Evolutionary conservation across 1,140 invertebrate species (phyloP), one percentile per base, ranked within the genome.

Genomic region (Drosophila ficusphila): DNA sequence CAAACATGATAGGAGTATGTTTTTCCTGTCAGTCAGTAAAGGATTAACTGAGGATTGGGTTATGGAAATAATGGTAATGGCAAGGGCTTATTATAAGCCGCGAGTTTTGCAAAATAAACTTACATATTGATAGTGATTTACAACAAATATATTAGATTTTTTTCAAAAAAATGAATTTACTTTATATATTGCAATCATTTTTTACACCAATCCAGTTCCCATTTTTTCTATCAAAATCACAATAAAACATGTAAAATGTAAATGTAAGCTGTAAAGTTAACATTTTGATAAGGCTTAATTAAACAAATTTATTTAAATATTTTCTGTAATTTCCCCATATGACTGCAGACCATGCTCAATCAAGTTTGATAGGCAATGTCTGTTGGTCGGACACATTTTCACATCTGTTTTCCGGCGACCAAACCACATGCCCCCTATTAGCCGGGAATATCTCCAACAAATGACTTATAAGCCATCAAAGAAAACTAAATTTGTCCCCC

Each of bases 371-470:
- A 19, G 31, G 16, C 51, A 2, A 23, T 9, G 31, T 34, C 31
- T 51, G 48, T 12, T 18, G 23, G 25, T 25, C 23, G 16, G n/a
- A 8, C 34, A 29, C 21, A 41, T 39, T 39, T 67, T 25, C 42
- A 49, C 62, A 64, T 64, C 58, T 67, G 62, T 51, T 67, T 67
- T 64, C 14, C 42, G 4, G 27, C 0, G 41, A 18, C 12, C 58
- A 46, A 67, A 51, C 60, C 62, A 68, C 39, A 68, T 67, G 39
- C 23, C 33, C 9, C 27, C 60, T 65, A 65, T 67, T 68, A 68
- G 38, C 27, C 21, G 57, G 29, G 27, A 64, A 51, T 48, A 46
- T 70, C 49, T 39, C 21, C 9, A 11, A 5, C 67, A 70, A 70
- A 69, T 49, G 58, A 33, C 42, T 42, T 69, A 47, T 56, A 16